phyloP scores from a whole-genome alignment of 2,888 invertebrate species.

The Polydrusus pterygomalis region DNA sequence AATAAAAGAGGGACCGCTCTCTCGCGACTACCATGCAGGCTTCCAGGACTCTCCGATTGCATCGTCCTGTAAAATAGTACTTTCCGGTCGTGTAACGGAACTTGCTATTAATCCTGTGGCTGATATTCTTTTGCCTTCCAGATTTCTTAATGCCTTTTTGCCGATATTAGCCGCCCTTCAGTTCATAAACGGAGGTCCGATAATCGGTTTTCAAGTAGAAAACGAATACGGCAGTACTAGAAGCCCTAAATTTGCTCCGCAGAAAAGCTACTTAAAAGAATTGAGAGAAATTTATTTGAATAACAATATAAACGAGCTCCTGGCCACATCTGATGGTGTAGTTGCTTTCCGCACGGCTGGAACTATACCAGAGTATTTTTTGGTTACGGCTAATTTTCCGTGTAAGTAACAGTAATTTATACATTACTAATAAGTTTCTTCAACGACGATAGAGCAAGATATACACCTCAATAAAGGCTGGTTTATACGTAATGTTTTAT shows the following conservation, averaged over 20 bases:
- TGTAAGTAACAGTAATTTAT: constrained; percentile 49
- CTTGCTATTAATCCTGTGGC: not conserved
- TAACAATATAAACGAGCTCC: constrained; percentile 71
- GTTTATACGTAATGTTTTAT: no score
- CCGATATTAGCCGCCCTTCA: constrained; percentile 74
- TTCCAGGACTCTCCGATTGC: no score
- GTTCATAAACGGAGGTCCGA: constrained; percentile 87
- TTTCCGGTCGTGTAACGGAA: no score
- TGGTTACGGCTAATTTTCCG: constrained; percentile 76
- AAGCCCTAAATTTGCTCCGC: constrained; percentile 58
- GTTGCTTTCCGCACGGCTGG: constrained; percentile 65
- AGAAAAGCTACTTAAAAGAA: constrained; percentile 58
- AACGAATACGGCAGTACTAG: constrained; percentile 75
- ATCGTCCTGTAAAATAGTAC: no score
- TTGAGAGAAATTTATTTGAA: constrained; percentile 67
- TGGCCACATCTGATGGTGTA: constrained; percentile 75
- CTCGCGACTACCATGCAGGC: no score
- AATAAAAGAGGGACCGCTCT: no score
- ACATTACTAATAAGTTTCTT: no score
- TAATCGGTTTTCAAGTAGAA: constrained; percentile 92
- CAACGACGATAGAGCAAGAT: no score
- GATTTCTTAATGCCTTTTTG: constrained; percentile 68
- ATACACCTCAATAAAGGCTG: no score
- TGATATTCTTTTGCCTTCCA: constrained; percentile 24
- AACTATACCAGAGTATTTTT: constrained; percentile 68